Base-by-base conservation (phyloP, 2,888 invertebrate genomes). In the Erannis defoliaria region DNA sequence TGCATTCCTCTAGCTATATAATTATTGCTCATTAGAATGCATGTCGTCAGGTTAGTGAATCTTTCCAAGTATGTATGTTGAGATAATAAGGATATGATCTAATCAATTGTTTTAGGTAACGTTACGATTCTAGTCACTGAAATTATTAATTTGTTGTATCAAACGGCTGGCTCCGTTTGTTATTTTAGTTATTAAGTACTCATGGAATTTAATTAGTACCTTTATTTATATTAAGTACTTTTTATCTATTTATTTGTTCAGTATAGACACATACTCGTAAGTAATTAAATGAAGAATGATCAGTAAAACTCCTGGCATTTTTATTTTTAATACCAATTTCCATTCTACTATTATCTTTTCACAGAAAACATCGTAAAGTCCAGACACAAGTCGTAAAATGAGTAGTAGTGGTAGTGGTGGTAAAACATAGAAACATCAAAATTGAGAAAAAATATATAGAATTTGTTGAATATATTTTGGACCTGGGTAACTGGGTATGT, bases 141-240 rank as follows among this genome's bases (percentile, higher is more conserved):
- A 55, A 21, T 59, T 38, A 29, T 58, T 55, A 51, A 50, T 45
- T 55, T 66, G 40, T 55, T 31, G 14, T 51, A 35, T 29, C 5
- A 46, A 53, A 55, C 68, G 68, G 68, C 68, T 57, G 68, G 66
- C 57, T 51, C 66, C 68, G 64, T 55, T 38, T 38, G 10, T 21
- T 45, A 48, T 26, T 37, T n/a, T 18, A 46, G 19, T 42, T 5
- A 12, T 12, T 6, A 5, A 10, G 8, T 12, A 40, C n/a, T n/a
- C n/a, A 23, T 2, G 4, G 14, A 6, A 29, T 5, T 10, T 26
- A 45, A 16, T 45, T 45, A 16, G 16, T 9, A 29, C 9, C 16
- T 46, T 46, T 31, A 46, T 12, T 46, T 19, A 18, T 31, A 8
- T 46, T 18, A 46, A 33, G 0, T 31, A 21, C 26, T 3, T 12